Percentiles rank a stretch among this genome's conserved stretches.
phyloP scores from a whole-genome alignment of 2,888 invertebrate species.

The Atethmia centrago region DNA sequence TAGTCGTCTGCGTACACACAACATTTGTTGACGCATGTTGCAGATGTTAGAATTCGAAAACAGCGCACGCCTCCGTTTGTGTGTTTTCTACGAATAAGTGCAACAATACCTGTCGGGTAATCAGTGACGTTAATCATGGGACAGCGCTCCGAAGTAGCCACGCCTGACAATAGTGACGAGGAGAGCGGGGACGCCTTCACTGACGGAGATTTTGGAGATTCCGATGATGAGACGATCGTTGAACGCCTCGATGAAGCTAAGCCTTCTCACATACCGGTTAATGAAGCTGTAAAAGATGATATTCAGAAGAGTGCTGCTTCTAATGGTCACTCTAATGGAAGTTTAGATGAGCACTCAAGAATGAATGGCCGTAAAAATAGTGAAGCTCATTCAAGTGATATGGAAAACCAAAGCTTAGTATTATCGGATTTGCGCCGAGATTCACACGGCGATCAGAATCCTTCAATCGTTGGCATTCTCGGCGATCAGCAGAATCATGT shows the following conservation, averaged over 20 bases:
- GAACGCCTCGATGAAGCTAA: conserved; percentile 72
- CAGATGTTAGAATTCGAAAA: conserved; percentile 79
- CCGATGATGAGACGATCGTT: conserved; percentile 81
- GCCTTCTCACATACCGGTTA: conserved; percentile 74
- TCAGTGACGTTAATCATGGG: conserved; percentile 79
- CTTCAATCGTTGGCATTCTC: conserved; percentile 89
- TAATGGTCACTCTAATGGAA: conserved; percentile 68
- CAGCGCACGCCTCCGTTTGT: conserved; percentile 72
- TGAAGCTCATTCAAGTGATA: conserved; percentile 71
- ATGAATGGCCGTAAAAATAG: conserved; percentile 74
- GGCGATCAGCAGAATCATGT: conserved; percentile 90
- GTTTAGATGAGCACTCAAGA: conserved; percentile 66
- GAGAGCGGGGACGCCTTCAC: conserved; percentile 87
- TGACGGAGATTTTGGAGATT: conserved; percentile 86
- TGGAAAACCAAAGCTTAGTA: conserved; percentile 69
- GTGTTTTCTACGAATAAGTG: conserved; percentile 75
- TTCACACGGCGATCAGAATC: conserved; percentile 85
- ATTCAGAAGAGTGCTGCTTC: conserved; percentile 66
- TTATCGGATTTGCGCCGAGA: conserved; percentile 77
- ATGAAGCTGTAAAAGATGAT: conserved; percentile 82
- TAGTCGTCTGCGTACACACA: conserved; percentile 64
- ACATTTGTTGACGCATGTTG: conserved; percentile 71
- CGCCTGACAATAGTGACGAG: conserved; percentile 84
- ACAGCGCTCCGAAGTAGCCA: conserved; percentile 78
- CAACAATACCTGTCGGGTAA: conserved; percentile 68